phyloP scores from a whole-genome alignment of 2,797 vertebrate genomes.

The Sebastes cheni region DNA sequence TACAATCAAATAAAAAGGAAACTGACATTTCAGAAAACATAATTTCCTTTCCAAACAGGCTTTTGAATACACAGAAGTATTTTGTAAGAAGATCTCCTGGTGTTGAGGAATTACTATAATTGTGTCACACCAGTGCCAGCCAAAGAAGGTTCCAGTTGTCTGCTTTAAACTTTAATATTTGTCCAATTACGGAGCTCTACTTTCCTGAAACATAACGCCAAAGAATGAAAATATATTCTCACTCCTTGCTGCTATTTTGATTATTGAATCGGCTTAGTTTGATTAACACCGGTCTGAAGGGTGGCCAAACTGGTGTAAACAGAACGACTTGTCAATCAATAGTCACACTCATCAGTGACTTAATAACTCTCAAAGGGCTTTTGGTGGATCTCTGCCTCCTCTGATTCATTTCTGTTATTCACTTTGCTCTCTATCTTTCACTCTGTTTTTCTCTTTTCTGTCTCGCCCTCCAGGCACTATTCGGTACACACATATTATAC shows the following conservation, averaged over 20 bases:
- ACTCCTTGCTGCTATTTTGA: slow-evolving; percentile 11
- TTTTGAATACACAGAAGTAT: slow-evolving; percentile 27
- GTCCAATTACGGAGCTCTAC: slow-evolving; percentile 1
- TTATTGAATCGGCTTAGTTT: slow-evolving; percentile 26
- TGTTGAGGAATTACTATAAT: slow-evolving; percentile 31
- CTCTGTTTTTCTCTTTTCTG: background rate
- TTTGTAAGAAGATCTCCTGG: background rate
- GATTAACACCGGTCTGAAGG: slow-evolving; percentile 26
- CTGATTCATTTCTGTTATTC: slow-evolving; percentile 5
- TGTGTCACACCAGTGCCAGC: background rate
- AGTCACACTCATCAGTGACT: slow-evolving; percentile 18
- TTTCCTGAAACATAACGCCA: slow-evolving; percentile 10
- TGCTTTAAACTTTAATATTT: slow-evolving; percentile 32
- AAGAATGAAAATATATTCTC: background rate
- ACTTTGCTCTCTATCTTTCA: background rate
- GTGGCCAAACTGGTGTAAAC: slow-evolving; percentile 16
- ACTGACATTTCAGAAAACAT: slow-evolving; percentile 38
- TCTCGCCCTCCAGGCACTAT: background rate
- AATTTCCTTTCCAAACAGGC: slow-evolving; percentile 6
- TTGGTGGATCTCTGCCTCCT: background rate
- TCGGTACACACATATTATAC: background rate
- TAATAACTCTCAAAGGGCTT: background rate
- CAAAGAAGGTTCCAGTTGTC: slow-evolving; percentile 9
- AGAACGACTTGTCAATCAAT: slow-evolving; percentile 25
- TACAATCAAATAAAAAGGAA: slow-evolving; percentile 40